Base-by-base conservation (phyloP, 1,140 invertebrate species). In the Orussus abietinus region DNA sequence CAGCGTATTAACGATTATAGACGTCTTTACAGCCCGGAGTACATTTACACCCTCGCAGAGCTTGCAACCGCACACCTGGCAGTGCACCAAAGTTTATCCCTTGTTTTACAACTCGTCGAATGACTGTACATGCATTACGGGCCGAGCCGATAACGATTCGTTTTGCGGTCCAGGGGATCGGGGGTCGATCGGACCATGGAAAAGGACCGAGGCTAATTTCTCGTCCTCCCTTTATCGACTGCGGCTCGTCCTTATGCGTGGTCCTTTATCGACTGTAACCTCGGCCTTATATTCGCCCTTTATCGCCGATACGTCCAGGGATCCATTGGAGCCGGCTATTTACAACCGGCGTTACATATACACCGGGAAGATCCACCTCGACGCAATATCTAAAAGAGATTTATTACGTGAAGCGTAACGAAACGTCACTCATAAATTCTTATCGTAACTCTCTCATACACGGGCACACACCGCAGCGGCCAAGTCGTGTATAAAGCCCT, bases 361-460 rank as follows among this genome's bases (percentile, higher is more conserved):
- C 32, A 20, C 17, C 12, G 37, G 19, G 25, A 44, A 31, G 17
- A 49, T 50, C 20, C 30, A 18, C 1, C 10, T 12, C 10, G 10
- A 4, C 20, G n/a, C n/a, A n/a, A n/a, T n/a, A n/a, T n/a, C n/a
- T n/a, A n/a, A n/a, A n/a, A n/a, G n/a, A n/a, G n/a, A n/a, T n/a
- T n/a, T n/a, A n/a, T n/a, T n/a, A n/a, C n/a, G n/a, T n/a, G n/a
- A 34, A 38, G 17, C 26, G 15, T 31, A 43, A 42, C 30, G 31
- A 34, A 50, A 38, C 29, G 29, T 44, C 18, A 31, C 4, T 45
- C 45, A 17, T 52, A 52, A 54, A 49, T 51, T 48, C 19, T 26
- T 20, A 28, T 28, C 26, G 26, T 10, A 10, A 30, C 21, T 13
- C 20, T 14, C 15, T 5, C n/a, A n/a, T 31, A n/a, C 4, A 31